Evolutionary conservation across 2,113 vertebrate species (phyloP).

Genomic region (Callipepla californica): DNA sequence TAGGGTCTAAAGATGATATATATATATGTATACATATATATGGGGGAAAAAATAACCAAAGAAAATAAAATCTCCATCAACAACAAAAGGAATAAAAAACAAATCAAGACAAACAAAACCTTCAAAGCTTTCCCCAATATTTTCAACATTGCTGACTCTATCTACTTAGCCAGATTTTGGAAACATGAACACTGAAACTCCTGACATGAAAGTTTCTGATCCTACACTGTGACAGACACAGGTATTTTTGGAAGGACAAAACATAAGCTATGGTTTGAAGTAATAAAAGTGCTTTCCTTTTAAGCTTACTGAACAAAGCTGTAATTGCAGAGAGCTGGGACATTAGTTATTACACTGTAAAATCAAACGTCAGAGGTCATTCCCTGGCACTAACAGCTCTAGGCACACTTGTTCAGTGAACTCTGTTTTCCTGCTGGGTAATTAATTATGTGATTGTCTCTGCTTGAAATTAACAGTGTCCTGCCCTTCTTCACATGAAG

Average conservation of each 20-base stretch:
- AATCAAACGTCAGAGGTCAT: slow-evolving; percentile 55
- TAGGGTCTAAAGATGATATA: too few species aligned
- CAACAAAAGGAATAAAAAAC: not conserved
- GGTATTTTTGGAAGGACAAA: not conserved
- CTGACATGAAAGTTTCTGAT: not conserved
- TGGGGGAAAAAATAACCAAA: too few species aligned
- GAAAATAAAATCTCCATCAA: too few species aligned
- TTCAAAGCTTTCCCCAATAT: not conserved
- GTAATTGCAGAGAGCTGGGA: not conserved
- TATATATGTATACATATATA: too few species aligned
- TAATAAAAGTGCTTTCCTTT: not conserved
- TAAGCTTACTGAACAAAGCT: slow-evolving; percentile 2
- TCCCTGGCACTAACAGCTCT: slow-evolving; percentile 32
- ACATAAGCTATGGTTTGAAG: not conserved
- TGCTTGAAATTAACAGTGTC: slow-evolving; percentile 51
- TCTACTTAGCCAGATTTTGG: not conserved
- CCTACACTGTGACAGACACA: not conserved
- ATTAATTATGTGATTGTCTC: slow-evolving; percentile 61
- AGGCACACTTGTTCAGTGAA: slow-evolving; percentile 29
- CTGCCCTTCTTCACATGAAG: slow-evolving; percentile 6
- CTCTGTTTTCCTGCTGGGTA: slow-evolving; percentile 48
- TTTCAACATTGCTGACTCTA: not conserved
- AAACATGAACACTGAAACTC: not conserved
- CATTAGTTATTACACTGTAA: slow-evolving; percentile 1
- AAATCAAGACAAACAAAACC: not conserved